A percentile compares a stretch with the other conserved stretches of the same genome.
Evolutionary conservation across 2,797 vertebrate genomes (phyloP).

Genomic region (Anomalospiza imberbis): DNA sequence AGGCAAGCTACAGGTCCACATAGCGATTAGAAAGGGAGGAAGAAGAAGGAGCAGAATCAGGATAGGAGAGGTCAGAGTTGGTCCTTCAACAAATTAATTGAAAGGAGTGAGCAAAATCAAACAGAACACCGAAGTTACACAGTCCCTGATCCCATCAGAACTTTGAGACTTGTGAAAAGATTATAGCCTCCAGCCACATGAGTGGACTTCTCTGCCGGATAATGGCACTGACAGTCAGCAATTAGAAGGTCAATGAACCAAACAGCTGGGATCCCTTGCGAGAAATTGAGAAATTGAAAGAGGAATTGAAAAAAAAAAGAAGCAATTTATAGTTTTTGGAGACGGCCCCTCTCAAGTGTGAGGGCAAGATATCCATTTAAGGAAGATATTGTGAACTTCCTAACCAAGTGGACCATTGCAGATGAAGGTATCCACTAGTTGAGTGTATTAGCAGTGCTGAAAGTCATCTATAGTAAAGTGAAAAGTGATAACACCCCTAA

Average conservation of each 20-base stretch:
- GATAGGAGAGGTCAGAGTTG: background rate
- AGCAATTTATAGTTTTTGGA: background rate
- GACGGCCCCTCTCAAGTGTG: background rate
- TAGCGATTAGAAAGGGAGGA: background rate
- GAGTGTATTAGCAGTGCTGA: background rate
- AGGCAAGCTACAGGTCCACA: background rate
- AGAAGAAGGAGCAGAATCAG: background rate
- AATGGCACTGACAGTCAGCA: background rate
- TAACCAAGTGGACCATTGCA: background rate
- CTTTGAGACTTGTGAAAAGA: background rate
- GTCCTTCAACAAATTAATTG: background rate
- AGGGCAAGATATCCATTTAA: background rate
- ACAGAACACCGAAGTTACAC: background rate
- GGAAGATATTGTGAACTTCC: background rate
- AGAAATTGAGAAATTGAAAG: background rate
- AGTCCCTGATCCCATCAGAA: background rate
- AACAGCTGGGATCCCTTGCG: background rate
- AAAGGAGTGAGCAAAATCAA: background rate
- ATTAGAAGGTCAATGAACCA: background rate
- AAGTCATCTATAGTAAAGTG: background rate
- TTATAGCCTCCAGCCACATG: background rate
- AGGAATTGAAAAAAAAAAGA: background rate
- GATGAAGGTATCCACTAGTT: background rate
- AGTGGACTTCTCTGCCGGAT: background rate
- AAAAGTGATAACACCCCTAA: background rate